These are phyloP conservation scores for Blastomussa wellsi DNA, from an alignment of 92 coral and sea anemone genomes.

Conservation along the genomic window DNA sequence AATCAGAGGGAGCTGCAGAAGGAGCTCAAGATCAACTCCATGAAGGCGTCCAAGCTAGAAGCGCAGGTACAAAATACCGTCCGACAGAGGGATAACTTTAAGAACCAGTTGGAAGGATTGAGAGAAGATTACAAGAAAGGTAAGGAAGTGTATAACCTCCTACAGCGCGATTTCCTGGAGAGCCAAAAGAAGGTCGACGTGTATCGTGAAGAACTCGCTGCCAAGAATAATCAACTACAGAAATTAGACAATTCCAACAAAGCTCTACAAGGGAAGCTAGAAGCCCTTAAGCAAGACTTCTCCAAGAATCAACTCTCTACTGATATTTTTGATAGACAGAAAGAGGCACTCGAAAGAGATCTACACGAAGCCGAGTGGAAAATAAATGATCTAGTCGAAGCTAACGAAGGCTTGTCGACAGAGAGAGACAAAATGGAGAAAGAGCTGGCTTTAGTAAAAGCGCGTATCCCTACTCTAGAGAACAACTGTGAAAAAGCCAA, in stretches of 20 bases:
- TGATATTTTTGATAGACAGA: conserved; percentile 80
- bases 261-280: conserved; percentile 79
- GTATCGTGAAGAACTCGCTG: conserved; percentile 78
- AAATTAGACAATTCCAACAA: conserved; percentile 85
- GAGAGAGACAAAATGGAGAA: conserved; percentile 86
- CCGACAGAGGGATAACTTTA: conserved; percentile 88
- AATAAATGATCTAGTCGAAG: conserved; percentile 85
- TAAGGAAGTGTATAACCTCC: conserved; percentile 75
- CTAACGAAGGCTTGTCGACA: conserved; percentile 69
- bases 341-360: conserved; percentile 80
- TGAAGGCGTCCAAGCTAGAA: conserved; percentile 87
- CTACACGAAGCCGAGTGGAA: conserved; percentile 78
- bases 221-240: conserved; percentile 77
- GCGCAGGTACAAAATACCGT: conserved; percentile 85
- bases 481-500: conserved; percentile 78
- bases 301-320: conserved; percentile 88
- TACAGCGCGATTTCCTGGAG: conserved; percentile 90
- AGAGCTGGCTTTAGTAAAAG: conserved; percentile 71
- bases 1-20: conserved; percentile 90
- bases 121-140: conserved; percentile 86
- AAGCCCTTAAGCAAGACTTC: conserved; percentile 84
- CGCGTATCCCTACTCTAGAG: conserved; percentile 82
- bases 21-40: conserved; percentile 76
- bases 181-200: conserved; percentile 83
- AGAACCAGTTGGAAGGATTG: conserved; percentile 79